These are phyloP conservation scores for Megaleporinus macrocephalus DNA, from an alignment of 2,113 vertebrate species.

Conservation along the genomic window DNA sequence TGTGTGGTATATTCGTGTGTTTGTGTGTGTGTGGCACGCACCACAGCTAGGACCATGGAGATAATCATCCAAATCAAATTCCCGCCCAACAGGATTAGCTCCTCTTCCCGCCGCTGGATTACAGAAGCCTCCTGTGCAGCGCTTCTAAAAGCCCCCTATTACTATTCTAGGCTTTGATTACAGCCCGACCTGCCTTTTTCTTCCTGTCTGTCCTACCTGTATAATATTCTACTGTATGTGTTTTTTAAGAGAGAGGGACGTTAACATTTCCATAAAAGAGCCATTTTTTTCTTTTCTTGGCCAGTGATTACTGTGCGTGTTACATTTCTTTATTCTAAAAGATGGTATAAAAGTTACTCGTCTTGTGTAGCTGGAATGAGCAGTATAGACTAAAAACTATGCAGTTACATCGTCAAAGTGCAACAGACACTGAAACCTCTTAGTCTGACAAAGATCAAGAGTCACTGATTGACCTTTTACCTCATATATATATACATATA, in stretches of 20 bases:
- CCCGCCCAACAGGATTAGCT: constrained; percentile 77
- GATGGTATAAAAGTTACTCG: no score
- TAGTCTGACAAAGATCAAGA: no score
- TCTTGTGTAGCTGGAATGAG: no score
- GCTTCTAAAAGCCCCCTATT: background rate
- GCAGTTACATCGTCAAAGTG: no score
- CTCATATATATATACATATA: no score
- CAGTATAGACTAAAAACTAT: no score
- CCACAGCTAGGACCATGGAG: constrained; percentile 69
- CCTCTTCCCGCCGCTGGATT: constrained; percentile 64
- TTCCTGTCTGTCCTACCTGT: background rate
- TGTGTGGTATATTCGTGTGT: background rate
- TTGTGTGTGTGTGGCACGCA: constrained; percentile 61
- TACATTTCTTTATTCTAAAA: no score
- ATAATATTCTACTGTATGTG: background rate
- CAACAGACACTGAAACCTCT: no score
- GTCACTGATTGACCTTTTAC: no score
- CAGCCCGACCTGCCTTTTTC: background rate
- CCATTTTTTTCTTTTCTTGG: no score
- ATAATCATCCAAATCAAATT: constrained; percentile 82
- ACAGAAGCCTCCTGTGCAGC: constrained; percentile 57
- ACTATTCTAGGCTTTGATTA: background rate
- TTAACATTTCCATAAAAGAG: no score
- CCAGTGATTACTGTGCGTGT: no score
- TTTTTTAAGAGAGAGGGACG: background rate